Conservation (phyloP, 2,113 vertebrate species). For the Vimba vimba region DNA sequence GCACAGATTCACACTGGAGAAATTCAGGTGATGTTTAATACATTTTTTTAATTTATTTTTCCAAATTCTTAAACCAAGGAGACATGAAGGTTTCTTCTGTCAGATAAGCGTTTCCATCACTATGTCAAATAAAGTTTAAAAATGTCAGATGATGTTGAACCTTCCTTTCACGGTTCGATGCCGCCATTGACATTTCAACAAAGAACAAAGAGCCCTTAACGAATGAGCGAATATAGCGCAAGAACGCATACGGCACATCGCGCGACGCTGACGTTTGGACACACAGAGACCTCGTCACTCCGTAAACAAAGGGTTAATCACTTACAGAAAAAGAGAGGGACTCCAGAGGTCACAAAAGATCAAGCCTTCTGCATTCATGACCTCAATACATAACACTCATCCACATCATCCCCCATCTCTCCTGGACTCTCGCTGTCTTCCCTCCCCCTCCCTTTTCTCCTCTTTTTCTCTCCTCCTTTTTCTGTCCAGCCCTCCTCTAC, state of each 20-base stretch:
- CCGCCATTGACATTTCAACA: slow-evolving; percentile 44
- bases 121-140: slow-evolving; percentile 21
- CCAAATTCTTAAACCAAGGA: background rate
- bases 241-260: background rate
- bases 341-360: slow-evolving; percentile 47
- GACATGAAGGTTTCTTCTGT: slow-evolving; percentile 7
- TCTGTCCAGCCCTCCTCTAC: slow-evolving; percentile 85
- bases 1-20: background rate
- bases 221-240: background rate
- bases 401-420: slow-evolving; percentile 64
- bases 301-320: slow-evolving; percentile 16
- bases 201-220: slow-evolving; percentile 24
- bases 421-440: slow-evolving; percentile 57
- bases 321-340: background rate
- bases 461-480: slow-evolving; percentile 71
- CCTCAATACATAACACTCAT: slow-evolving; percentile 49
- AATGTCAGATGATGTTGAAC: slow-evolving; percentile 41
- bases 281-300: background rate
- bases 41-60: background rate
- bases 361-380: slow-evolving; percentile 47
- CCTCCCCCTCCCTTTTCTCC: slow-evolving; percentile 49
- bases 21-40: background rate
- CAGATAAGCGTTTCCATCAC: slow-evolving; percentile 21
- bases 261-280: background rate
- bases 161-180: slow-evolving; percentile 18